phyloP scores from a whole-genome alignment of 2,888 invertebrate species.

The Tetanocera ferruginea region DNA sequence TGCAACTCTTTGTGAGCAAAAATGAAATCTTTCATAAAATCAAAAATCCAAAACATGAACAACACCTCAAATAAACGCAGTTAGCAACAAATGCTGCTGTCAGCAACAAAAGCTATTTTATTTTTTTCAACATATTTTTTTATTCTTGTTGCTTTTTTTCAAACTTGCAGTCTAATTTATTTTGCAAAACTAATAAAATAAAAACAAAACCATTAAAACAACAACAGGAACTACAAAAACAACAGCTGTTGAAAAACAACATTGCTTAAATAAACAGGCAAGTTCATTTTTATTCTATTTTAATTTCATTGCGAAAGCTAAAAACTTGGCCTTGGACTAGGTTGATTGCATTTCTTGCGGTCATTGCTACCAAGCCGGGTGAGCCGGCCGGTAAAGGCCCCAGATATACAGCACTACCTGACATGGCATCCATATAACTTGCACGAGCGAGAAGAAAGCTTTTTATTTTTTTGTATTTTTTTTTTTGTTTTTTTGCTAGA shows the following conservation, averaged over 20 bases:
- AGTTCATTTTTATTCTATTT: not conserved
- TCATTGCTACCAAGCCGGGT: constrained; percentile 56
- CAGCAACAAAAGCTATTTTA: not conserved
- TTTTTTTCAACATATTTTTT: not conserved
- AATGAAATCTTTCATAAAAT: not conserved
- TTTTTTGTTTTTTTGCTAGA: too few relatives aligned
- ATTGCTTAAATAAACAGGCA: constrained; percentile 28
- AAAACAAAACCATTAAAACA: not conserved
- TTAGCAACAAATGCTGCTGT: constrained; percentile 1
- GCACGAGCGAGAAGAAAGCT: too few relatives aligned
- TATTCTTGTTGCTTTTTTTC: not conserved
- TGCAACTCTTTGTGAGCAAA: too few relatives aligned
- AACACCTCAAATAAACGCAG: not conserved
- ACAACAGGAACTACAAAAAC: constrained; percentile 13
- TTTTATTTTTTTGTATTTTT: too few relatives aligned
- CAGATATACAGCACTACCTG: not conserved
- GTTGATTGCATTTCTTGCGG: constrained; percentile 68
- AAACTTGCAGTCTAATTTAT: constrained; percentile 11
- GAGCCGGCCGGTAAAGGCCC: not conserved
- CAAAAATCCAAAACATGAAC: not conserved
- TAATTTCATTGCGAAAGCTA: constrained; percentile 17
- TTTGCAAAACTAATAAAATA: not conserved
- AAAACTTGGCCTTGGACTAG: constrained; percentile 66
- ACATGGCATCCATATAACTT: too few relatives aligned
- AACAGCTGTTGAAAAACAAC: not conserved